These are phyloP conservation scores for Planococcus citri DNA, from an alignment of 1,140 invertebrate genomes.

Conservation along the genomic window DNA sequence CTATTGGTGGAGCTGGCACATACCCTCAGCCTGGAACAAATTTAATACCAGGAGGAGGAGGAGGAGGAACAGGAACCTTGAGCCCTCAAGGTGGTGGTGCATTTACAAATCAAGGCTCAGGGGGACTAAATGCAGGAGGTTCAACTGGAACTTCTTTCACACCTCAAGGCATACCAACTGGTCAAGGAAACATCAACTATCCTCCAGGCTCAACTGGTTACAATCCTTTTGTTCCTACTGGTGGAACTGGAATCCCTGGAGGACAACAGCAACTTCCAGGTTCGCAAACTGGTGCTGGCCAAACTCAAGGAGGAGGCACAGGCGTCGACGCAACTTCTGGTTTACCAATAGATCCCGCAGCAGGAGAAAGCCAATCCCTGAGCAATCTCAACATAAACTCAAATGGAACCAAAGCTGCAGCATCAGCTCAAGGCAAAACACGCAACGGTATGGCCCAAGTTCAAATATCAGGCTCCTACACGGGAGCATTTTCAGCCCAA, in stretches of 20 bases:
- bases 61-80: too few species aligned
- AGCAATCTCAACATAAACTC: constrained; percentile 50
- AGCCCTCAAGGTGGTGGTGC: too few species aligned
- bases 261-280: too few species aligned
- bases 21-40: too few species aligned
- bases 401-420: constrained; percentile 56
- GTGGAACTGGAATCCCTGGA: neutral
- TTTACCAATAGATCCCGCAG: neutral
- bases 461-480: constrained; percentile 62
- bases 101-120: too few species aligned
- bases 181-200: neutral
- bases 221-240: neutral
- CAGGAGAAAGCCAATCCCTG: constrained; percentile 54
- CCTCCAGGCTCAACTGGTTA: neutral
- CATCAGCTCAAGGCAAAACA: constrained; percentile 57
- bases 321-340: constrained; percentile 15
- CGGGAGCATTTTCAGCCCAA: constrained; percentile 64
- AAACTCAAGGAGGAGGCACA: constrained; percentile 1
- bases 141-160: neutral
- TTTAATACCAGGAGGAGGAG: too few species aligned
- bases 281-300: neutral
- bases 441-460: constrained; percentile 58
- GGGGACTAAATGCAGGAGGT: neutral
- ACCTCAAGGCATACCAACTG: neutral
- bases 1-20: too few species aligned